Evolutionary conservation across 2,888 invertebrate species (phyloP), one percentile per base, ranked within the genome.

Genomic region (Taenaris catops): DNA sequence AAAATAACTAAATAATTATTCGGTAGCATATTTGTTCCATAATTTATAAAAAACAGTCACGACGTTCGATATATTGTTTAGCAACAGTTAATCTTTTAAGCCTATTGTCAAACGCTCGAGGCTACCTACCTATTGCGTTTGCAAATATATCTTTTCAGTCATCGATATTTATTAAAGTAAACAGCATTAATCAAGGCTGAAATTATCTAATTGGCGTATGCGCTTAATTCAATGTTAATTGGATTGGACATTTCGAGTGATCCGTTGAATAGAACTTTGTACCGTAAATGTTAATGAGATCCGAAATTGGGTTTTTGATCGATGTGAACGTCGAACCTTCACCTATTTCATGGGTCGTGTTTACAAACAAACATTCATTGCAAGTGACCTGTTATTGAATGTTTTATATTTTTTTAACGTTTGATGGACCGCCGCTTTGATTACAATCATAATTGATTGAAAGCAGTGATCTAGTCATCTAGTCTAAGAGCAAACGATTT

Each of bases 181-280:
- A 51, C 48, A 58, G 50, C 41, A 34, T 42, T 48, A 19, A 39
- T 21, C 59, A 62, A 68, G 69, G 66, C 55, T 52, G 46, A 48
- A 51, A 48, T 47, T 53, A 46, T 53, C 49, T 47, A 44, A 44
- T 44, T 46, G 38, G 47, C 47, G 35, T 53, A 44, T 45, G 53
- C 46, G 45, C 46, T 34, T 44, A 42, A 48, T 51, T 41, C 29
- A 36, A 38, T 46, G 49, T 53, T 51, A 53, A 61, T 63, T 61
- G 46, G 42, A 49, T 45, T 46, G 46, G 55, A 56, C 49, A 41
- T 27, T 35, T 34, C 44, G 41, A 49, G 18, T 31, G 25, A 29
- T 25, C 14, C 25, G 39, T 19, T 35, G 40, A 25, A 20, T 5
- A 17, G 18, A 11, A 36, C 16, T 25, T 31, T 17, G 12, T 25